Conservation (phyloP, 2,797 vertebrate species). For the Dendrocincla fuliginosa region DNA sequence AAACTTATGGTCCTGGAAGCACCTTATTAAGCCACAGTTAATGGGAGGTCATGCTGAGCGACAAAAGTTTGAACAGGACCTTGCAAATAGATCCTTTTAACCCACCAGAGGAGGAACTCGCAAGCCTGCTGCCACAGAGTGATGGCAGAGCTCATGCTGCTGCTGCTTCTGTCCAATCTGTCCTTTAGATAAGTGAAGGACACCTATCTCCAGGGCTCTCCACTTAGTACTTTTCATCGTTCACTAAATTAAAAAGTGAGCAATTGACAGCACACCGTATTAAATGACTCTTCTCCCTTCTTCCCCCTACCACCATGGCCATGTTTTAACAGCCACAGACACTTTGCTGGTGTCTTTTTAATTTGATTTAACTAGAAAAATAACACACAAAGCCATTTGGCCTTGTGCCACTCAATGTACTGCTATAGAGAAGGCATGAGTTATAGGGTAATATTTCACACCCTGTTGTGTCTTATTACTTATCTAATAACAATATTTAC, state of each 20-base stretch:
- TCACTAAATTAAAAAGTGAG: slow-evolving; percentile 60
- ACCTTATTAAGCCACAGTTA: slow-evolving; percentile 1
- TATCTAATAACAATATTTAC: slow-evolving; percentile 77
- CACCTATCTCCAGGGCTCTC: slow-evolving; percentile 24
- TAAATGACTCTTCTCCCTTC: slow-evolving; percentile 11
- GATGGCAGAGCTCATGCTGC: not conserved
- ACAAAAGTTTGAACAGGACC: slow-evolving; percentile 18
- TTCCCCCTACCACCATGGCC: not conserved
- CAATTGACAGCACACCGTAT: slow-evolving; percentile 40
- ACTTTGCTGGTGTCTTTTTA: slow-evolving; percentile 67
- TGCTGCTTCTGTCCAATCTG: slow-evolving; percentile 44
- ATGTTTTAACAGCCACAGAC: slow-evolving; percentile 47
- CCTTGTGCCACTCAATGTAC: slow-evolving; percentile 58
- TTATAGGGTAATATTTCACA: slow-evolving; percentile 73
- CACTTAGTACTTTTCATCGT: slow-evolving; percentile 42
- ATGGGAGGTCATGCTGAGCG: not conserved
- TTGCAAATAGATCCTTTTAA: slow-evolving; percentile 15
- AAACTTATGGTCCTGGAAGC: not conserved
- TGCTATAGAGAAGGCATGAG: slow-evolving; percentile 53
- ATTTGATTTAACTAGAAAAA: slow-evolving; percentile 73
- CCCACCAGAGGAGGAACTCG: not conserved
- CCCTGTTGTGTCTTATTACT: slow-evolving; percentile 74
- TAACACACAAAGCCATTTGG: slow-evolving; percentile 68
- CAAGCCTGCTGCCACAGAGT: not conserved
- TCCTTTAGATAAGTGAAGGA: slow-evolving; percentile 58